Conservation (phyloP, 2,797 vertebrate genomes). For the Ceryle rudis region DNA sequence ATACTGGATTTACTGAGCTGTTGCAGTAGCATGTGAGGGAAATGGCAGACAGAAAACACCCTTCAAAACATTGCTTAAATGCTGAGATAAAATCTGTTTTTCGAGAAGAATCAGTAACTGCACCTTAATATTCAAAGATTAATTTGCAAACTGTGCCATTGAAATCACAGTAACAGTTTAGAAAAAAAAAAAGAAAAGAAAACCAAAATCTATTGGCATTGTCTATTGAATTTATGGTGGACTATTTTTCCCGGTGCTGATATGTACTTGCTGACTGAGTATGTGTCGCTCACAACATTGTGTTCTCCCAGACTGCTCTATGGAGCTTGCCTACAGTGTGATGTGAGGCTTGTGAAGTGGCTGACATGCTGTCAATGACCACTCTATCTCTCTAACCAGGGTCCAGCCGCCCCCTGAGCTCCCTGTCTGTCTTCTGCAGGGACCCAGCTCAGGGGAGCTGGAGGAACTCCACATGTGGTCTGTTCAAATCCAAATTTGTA, state of each 20-base stretch:
- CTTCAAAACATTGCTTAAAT: background rate
- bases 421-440: background rate
- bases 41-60: background rate
- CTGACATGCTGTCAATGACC: accelerated
- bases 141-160: background rate
- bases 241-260: background rate
- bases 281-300: background rate
- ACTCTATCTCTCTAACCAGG: background rate
- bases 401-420: background rate
- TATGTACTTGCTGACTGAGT: background rate
- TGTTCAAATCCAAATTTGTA: background rate
- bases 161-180: background rate
- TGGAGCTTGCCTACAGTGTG: accelerated
- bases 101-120: background rate
- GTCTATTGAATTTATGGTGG: background rate
- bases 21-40: background rate
- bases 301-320: background rate
- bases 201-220: background rate
- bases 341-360: background rate
- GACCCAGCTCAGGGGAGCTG: background rate
- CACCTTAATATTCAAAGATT: background rate
- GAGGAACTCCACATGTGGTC: background rate
- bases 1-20: background rate
- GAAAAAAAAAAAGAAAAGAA: background rate
- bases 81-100: background rate